These are phyloP conservation scores for Spea hammondii DNA, from an alignment of 2,797 vertebrate species.

Conservation along the genomic window DNA sequence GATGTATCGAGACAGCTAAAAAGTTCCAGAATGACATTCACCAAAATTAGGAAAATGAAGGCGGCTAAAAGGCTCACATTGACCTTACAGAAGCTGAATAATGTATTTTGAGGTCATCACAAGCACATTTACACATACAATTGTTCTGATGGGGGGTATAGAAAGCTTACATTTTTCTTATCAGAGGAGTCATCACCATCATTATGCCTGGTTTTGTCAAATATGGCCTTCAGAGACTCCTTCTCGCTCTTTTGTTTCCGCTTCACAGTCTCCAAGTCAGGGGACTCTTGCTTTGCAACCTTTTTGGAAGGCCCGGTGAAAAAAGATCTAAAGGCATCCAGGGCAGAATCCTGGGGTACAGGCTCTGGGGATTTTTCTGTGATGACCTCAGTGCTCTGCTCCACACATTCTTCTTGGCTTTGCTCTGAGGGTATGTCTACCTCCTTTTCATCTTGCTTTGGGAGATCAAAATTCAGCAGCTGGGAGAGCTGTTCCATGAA, in stretches of 20 bases:
- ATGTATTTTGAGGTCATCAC: neutral
- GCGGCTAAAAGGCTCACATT: too few relatives aligned
- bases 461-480: slow-evolving; percentile 72
- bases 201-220: slow-evolving; percentile 76
- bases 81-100: too few relatives aligned
- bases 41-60: too few relatives aligned
- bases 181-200: slow-evolving; percentile 69
- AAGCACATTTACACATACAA: neutral
- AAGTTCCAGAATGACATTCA: too few relatives aligned
- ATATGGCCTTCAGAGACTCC: slow-evolving; percentile 83
- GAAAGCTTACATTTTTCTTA: slow-evolving; percentile 71
- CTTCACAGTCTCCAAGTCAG: slow-evolving; percentile 84
- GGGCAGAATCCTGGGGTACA: slow-evolving; percentile 72
- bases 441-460: slow-evolving; percentile 63
- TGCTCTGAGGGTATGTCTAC: slow-evolving; percentile 30
- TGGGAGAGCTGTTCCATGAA: slow-evolving; percentile 78
- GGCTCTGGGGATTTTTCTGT: slow-evolving; percentile 49
- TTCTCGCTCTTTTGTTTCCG: slow-evolving; percentile 88
- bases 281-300: slow-evolving; percentile 70
- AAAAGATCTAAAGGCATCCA: slow-evolving; percentile 82
- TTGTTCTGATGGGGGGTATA: neutral
- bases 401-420: slow-evolving; percentile 42
- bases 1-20: too few relatives aligned
- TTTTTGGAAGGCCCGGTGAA: slow-evolving; percentile 78
- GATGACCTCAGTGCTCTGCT: slow-evolving; percentile 47